A percentile compares a stretch with the other conserved stretches of the same genome.
These are phyloP conservation scores for Oreochromis aureus DNA, from an alignment of 2,113 vertebrate genomes.

Conservation along the genomic window DNA sequence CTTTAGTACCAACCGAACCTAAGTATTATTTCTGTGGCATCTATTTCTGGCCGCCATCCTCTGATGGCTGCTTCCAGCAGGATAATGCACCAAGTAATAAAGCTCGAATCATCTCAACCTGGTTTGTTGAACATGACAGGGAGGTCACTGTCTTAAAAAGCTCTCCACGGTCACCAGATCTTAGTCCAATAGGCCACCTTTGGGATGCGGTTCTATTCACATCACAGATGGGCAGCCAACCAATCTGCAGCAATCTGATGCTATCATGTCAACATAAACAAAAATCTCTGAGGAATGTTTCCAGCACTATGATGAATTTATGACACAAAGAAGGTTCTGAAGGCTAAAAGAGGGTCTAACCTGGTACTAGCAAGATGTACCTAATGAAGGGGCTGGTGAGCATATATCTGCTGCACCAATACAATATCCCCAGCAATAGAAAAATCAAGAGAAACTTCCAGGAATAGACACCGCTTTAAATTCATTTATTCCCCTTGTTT, in stretches of 20 bases:
- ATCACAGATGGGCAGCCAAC: background rate
- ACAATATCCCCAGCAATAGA: background rate
- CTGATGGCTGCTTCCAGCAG: background rate
- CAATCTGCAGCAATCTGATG: background rate
- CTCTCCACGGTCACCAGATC: background rate
- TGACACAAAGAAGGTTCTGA: background rate
- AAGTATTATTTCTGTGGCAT: background rate
- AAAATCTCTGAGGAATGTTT: background rate
- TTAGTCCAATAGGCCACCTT: background rate
- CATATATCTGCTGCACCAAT: background rate
- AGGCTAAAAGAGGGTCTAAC: background rate
- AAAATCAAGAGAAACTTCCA: background rate
- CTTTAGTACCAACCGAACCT: background rate
- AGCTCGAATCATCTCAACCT: background rate
- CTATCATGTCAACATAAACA: background rate
- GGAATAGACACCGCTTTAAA: background rate
- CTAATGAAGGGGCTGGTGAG: background rate
- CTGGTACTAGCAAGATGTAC: background rate
- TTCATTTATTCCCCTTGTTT: background rate
- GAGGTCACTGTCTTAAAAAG: background rate
- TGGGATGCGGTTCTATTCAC: background rate
- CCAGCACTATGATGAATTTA: background rate
- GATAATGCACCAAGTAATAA: background rate
- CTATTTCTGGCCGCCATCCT: background rate
- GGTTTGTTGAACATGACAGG: background rate